Conservation (phyloP, 2,797 vertebrate genomes). For the Dryobates pubescens region DNA sequence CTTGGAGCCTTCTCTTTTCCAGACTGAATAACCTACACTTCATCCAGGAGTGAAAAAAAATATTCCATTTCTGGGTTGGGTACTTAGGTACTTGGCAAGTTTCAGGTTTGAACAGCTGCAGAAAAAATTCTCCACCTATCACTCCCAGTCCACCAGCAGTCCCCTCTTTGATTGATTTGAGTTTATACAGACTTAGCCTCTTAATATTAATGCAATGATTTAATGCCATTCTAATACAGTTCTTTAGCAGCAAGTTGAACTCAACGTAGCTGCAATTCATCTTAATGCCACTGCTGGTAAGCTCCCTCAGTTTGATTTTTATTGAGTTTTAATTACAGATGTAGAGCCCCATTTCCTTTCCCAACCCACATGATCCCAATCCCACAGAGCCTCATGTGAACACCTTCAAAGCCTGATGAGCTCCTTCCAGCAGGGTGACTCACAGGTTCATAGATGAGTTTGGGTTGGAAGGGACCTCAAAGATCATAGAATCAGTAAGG, state of each 20-base stretch:
- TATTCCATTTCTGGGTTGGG: not conserved
- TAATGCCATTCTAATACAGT: not conserved
- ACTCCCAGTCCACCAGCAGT: not conserved
- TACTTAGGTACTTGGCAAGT: not conserved
- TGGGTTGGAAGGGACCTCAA: too few species aligned
- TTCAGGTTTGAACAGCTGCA: not conserved
- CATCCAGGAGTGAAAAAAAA: not conserved
- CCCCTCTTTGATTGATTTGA: not conserved
- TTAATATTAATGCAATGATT: constrained; percentile 10
- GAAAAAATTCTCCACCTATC: not conserved
- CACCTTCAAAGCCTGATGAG: not conserved
- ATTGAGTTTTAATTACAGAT: not conserved
- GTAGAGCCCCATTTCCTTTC: not conserved
- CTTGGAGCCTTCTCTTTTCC: too few species aligned
- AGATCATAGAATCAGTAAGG: too few species aligned
- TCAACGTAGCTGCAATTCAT: not conserved
- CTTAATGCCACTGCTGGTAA: not conserved
- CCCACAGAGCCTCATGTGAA: not conserved
- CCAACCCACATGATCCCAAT: not conserved
- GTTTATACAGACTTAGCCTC: not conserved
- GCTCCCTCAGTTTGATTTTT: not conserved
- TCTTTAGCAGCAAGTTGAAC: not conserved
- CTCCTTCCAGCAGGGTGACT: not conserved
- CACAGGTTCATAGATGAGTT: too few species aligned
- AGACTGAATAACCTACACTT: not conserved